Percentiles rank a stretch among this genome's conserved stretches.
These are phyloP conservation scores for Catharus fuscescens DNA, from an alignment of 2,113 vertebrate species.

Conservation along the genomic window DNA sequence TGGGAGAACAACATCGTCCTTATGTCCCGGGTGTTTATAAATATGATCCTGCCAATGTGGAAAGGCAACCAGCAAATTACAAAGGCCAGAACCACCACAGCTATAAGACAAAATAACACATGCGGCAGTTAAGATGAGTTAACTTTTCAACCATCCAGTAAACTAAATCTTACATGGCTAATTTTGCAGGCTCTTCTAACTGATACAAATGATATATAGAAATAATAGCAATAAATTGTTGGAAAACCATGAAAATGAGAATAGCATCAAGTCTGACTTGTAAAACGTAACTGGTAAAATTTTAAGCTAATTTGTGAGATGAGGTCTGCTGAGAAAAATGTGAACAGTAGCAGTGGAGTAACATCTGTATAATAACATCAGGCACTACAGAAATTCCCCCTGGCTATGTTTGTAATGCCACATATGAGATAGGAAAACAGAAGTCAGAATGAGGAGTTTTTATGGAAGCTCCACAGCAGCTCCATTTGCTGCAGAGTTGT, in stretches of 20 bases:
- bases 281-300: not conserved
- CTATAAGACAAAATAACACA: conserved; percentile 69
- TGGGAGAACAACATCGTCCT: conserved; percentile 82
- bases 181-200: not conserved
- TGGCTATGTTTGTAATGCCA: fast-evolving
- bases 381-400: not conserved
- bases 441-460: not conserved
- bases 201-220: fast-evolving
- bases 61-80: conserved; percentile 89
- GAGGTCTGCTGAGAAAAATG: not conserved
- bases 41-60: conserved; percentile 86
- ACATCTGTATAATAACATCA: not conserved
- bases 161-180: not conserved
- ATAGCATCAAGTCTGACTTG: not conserved
- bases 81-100: conserved; percentile 86
- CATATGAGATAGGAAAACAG: not conserved
- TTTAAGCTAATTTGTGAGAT: not conserved
- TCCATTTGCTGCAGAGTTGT: not conserved
- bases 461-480: not conserved
- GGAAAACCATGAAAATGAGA: not conserved
- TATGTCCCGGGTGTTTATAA: conserved; percentile 77
- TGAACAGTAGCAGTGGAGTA: not conserved
- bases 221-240: not conserved
- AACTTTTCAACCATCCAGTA: not conserved
- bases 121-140: not conserved